These are phyloP conservation scores for Thermophis baileyi DNA, from an alignment of 2,113 vertebrate species.

Conservation along the genomic window DNA sequence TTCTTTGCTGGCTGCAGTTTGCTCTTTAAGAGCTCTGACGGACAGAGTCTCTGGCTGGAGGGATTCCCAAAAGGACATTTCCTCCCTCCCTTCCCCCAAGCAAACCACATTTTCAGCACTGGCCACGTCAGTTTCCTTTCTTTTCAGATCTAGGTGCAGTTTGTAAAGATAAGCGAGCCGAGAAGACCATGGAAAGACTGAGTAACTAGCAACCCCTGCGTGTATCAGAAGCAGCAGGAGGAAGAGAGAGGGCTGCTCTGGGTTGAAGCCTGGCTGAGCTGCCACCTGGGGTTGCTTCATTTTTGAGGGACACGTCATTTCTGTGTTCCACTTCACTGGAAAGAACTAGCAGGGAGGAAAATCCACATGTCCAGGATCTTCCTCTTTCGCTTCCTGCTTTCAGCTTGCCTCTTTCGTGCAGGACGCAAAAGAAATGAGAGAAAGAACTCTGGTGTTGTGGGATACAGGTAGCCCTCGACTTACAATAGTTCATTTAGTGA, in stretches of 20 bases:
- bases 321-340: fast-evolving
- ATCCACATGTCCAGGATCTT: slow-evolving; percentile 16
- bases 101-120: not conserved
- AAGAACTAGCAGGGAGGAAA: not conserved
- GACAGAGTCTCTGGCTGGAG: not conserved
- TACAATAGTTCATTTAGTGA: not conserved
- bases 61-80: not conserved
- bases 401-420: not conserved
- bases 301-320: not conserved
- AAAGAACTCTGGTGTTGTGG: fast-evolving
- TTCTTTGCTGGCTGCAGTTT: not conserved
- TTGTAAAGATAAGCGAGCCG: not conserved
- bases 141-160: not conserved
- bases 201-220: not conserved
- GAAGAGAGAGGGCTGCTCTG: too few species aligned
- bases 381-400: not conserved
- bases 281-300: fast-evolving
- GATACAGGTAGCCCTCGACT: not conserved
- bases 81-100: not conserved
- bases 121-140: not conserved
- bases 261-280: too few species aligned
- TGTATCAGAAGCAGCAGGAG: not conserved
- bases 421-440: not conserved
- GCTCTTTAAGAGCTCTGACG: not conserved
- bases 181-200: not conserved